A percentile compares a stretch with the other conserved stretches of the same genome.
Conservation (phyloP, 2,888 invertebrate genomes). For the Caenorhabditis sp. region DNA sequence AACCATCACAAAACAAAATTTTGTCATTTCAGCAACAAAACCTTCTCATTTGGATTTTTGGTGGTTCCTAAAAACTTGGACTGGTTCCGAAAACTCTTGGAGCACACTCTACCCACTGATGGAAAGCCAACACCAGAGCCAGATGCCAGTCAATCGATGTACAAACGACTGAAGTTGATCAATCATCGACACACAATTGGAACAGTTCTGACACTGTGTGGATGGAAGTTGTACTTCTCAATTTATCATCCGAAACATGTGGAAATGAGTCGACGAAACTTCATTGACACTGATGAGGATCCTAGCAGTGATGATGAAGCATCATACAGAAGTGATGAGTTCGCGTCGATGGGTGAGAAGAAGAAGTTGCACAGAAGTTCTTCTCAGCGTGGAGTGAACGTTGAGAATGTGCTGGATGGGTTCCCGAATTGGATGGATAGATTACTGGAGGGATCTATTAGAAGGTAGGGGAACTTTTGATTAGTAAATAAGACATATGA, state of each 20-base stretch:
- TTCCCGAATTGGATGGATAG: slow-evolving; percentile 97
- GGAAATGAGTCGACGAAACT: slow-evolving; percentile 64
- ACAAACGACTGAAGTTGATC: slow-evolving; percentile 85
- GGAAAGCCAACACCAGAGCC: slow-evolving; percentile 60
- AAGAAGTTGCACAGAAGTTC: slow-evolving; percentile 64
- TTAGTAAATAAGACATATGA: neutral
- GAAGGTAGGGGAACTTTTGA: slow-evolving; percentile 83
- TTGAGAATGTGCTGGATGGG: slow-evolving; percentile 90
- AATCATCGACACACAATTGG: slow-evolving; percentile 98
- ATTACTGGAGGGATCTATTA: slow-evolving; percentile 95
- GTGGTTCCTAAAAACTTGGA: slow-evolving; percentile 93
- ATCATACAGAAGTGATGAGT: slow-evolving; percentile 63
- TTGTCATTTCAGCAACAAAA: slow-evolving; percentile 93
- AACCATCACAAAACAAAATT: no score
- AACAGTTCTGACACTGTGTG: slow-evolving; percentile 95
- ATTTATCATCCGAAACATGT: slow-evolving; percentile 97
- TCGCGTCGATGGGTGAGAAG: slow-evolving; percentile 65
- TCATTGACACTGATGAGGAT: slow-evolving; percentile 63
- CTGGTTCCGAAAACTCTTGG: slow-evolving; percentile 95
- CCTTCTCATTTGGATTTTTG: slow-evolving; percentile 94
- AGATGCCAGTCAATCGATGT: slow-evolving; percentile 65
- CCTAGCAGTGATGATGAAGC: slow-evolving; percentile 53
- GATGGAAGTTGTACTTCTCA: slow-evolving; percentile 97
- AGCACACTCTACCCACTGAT: slow-evolving; percentile 88
- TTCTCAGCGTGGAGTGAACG: slow-evolving; percentile 59